Evolutionary conservation across 2,888 invertebrate species (phyloP).

Genomic region (Chaetogeoica ovagalla): DNA sequence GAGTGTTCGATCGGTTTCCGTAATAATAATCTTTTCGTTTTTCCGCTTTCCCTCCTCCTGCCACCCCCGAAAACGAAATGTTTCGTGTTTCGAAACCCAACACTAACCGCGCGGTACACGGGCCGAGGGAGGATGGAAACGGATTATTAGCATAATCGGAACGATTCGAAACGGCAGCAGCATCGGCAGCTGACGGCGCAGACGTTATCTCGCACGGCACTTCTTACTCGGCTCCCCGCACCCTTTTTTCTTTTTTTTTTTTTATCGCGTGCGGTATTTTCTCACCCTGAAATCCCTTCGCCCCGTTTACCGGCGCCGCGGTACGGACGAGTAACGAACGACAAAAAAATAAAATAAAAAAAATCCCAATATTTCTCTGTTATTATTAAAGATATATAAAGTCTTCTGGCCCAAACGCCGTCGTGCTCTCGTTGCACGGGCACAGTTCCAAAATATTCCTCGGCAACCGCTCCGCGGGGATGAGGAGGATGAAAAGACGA

Average conservation of each 20-base stretch:
- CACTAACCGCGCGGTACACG: no score
- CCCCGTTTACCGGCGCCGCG: no score
- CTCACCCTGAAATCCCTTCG: background rate
- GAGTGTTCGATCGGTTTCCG: no score
- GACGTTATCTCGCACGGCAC: slow-evolving; percentile 33
- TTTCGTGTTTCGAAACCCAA: no score
- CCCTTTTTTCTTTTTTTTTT: slow-evolving; percentile 16
- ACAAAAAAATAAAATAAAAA: no score
- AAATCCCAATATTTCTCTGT: background rate
- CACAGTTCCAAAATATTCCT: slow-evolving; percentile 36
- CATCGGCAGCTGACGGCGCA: background rate
- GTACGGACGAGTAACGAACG: no score
- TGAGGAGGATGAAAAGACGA: slow-evolving; percentile 6
- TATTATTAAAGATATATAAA: background rate
- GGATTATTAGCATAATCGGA: slow-evolving; percentile 56
- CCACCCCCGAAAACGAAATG: no score
- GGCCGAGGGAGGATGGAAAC: background rate
- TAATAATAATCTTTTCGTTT: no score
- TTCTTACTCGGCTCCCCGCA: slow-evolving; percentile 10
- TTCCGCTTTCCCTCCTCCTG: no score
- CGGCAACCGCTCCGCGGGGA: slow-evolving; percentile 18
- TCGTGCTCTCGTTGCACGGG: background rate
- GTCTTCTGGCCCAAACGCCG: slow-evolving; percentile 2
- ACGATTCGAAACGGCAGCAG: slow-evolving; percentile 56
- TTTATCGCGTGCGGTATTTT: slow-evolving; percentile 15